Conservation (phyloP, 2,888 invertebrate genomes). For the Mongoloraphidia duomilia region DNA sequence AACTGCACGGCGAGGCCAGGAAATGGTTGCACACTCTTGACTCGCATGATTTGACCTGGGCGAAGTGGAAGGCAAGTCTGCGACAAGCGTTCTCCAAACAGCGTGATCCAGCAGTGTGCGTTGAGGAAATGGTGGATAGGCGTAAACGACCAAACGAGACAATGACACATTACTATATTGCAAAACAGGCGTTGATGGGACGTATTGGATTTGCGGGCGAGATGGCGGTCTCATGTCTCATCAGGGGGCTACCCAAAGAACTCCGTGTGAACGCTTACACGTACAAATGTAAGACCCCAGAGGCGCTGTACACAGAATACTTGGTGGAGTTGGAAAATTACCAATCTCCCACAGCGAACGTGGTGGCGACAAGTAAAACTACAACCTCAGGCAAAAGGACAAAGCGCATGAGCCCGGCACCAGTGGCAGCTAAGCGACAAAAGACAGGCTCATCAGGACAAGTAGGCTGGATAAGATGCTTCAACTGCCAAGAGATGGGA, state of each 20-base stretch:
- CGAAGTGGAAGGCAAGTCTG: constrained; percentile 17
- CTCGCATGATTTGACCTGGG: constrained; percentile 17
- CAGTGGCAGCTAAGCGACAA: too few relatives aligned
- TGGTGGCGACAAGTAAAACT: too few relatives aligned
- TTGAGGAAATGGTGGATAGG: constrained; percentile 18
- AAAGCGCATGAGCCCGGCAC: too few relatives aligned
- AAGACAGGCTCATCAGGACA: too few relatives aligned
- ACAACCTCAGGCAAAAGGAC: too few relatives aligned
- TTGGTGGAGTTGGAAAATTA: constrained; percentile 5
- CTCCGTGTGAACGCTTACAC: constrained; percentile 13
- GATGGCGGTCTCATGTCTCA: constrained; percentile 12
- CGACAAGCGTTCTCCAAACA: constrained; percentile 15
- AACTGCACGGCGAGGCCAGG: constrained; percentile 7
- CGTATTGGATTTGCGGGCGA: constrained; percentile 12
- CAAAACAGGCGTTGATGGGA: constrained; percentile 14
- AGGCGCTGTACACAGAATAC: constrained; percentile 4
- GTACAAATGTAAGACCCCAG: not conserved
- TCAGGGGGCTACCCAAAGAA: constrained; percentile 12
- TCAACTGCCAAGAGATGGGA: too few relatives aligned
- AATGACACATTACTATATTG: constrained; percentile 21
- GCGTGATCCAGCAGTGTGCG: too few relatives aligned
- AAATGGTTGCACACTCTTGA: too few relatives aligned
- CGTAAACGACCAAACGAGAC: constrained; percentile 15
- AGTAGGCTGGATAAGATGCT: too few relatives aligned
- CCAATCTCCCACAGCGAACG: too few relatives aligned